Evolutionary conservation across 2,113 vertebrate genomes (phyloP).

Genomic region (Gorsachius goisagi): DNA sequence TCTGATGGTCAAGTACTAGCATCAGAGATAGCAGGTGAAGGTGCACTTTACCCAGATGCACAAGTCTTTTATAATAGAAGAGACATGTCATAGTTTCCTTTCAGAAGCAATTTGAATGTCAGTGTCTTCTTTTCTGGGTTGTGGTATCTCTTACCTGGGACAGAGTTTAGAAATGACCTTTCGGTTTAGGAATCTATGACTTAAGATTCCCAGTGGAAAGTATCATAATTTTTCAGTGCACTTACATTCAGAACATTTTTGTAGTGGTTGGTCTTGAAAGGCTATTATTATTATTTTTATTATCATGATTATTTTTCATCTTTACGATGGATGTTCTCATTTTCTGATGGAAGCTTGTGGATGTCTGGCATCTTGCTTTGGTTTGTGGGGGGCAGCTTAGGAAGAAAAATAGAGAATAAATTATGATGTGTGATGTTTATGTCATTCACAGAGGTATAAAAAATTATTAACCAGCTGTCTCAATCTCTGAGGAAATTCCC

Average conservation of each 20-base stretch:
- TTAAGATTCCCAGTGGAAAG: background rate
- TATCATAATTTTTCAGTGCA: background rate
- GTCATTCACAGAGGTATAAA: background rate
- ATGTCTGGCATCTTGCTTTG: background rate
- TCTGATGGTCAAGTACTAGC: background rate
- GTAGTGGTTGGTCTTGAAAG: background rate
- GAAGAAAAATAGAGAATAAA: background rate
- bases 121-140: background rate
- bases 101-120: background rate
- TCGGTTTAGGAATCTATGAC: background rate
- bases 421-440: background rate
- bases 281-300: background rate
- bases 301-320: background rate
- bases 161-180: background rate
- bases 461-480: background rate
- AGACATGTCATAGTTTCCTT: background rate
- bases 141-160: background rate
- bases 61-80: background rate
- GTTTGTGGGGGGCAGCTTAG: background rate
- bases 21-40: background rate
- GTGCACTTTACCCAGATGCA: background rate
- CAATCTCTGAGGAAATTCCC: background rate
- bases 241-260: background rate
- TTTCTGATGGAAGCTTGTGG: background rate
- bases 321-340: background rate